Percentiles rank a stretch among this genome's conserved stretches.
These are phyloP conservation scores for Microdon myrmicae DNA, from an alignment of 2,888 invertebrate genomes.

Conservation along the genomic window DNA sequence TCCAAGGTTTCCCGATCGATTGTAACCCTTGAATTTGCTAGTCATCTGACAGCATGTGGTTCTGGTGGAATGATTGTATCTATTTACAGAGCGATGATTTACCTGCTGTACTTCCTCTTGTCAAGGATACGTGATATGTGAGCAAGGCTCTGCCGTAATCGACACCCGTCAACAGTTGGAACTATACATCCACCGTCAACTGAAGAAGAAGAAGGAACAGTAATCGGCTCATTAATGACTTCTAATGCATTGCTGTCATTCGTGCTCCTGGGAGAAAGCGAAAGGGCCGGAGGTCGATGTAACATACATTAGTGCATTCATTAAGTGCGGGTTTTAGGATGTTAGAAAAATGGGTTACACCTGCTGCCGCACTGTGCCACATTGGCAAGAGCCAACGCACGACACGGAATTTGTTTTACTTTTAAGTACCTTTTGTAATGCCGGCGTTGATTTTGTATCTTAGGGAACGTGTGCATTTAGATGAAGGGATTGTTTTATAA, in stretches of 20 bases:
- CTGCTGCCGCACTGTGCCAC: slow-evolving; percentile 30
- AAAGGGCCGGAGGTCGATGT: background rate
- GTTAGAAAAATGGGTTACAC: slow-evolving; percentile 50
- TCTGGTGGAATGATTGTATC: too few relatives aligned
- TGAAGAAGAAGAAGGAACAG: too few relatives aligned
- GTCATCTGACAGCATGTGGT: too few relatives aligned
- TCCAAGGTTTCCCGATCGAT: too few relatives aligned
- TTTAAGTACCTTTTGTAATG: slow-evolving; percentile 7
- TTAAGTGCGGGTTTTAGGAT: slow-evolving; percentile 30
- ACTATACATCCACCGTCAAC: too few relatives aligned
- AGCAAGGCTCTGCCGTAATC: too few relatives aligned
- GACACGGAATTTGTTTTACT: slow-evolving; percentile 22
- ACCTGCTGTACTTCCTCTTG: too few relatives aligned
- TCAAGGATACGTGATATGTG: too few relatives aligned
- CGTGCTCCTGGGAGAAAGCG: slow-evolving; percentile 11
- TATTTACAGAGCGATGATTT: too few relatives aligned
- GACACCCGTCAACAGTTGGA: too few relatives aligned
- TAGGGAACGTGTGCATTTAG: slow-evolving; percentile 15
- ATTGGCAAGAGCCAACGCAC: too few relatives aligned
- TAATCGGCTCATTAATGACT: slow-evolving; percentile 46
- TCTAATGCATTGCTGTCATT: slow-evolving; percentile 39
- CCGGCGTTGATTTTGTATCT: slow-evolving; percentile 9
- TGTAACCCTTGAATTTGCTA: too few relatives aligned
- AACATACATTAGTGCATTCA: slow-evolving; percentile 29
- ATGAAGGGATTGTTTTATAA: slow-evolving; percentile 29